Base-by-base conservation (phyloP, 2,797 vertebrate species). In the Catharus ustulatus region DNA sequence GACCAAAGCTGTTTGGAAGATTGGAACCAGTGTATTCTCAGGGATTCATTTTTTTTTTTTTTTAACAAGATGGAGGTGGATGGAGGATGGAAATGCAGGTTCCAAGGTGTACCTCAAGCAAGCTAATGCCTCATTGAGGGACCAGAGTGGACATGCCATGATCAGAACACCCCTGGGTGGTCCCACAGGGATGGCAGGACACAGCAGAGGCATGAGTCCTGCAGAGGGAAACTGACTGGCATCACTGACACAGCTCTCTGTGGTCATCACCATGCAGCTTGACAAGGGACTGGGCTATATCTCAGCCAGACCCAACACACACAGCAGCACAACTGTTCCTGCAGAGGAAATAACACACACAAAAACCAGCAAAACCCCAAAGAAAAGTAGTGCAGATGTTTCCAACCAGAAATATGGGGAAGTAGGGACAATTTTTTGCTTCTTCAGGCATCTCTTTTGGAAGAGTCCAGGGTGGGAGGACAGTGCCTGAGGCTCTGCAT, bases 321-420 rank as follows among this genome's bases (percentile, higher is more conserved):
- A 66, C 1, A 3, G 15, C 45, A 75, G 9, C 16, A 59, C 4
- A 3, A 5, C 10, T 72, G 5, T 34, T 74, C 13, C 36, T 64
- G 20, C 30, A 46, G 40, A 34, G 30, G 4, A 5, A 64, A 59
- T 71, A 20, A 45, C 17, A 52, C 2, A 5, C 23, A 32, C 16
- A 49, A 7, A 48, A 9, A 11, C 6, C 2, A 5, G 6, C 2
- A n/a, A 59, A 45, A 27, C 6, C 18, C 17, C 11, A 6, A 26
- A 61, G 10, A 58, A 71, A 43, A 5, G 21, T 2, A 0, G 4
- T 11, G 5, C 0, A 0, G 15, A 6, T 48, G 12, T 42, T 45
- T 72, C 48, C 34, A 71, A 15, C 3, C 5, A 5, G 23, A 73
- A n/a, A 16, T 5, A 3, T 0, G 0, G 11, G 11, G 12, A 45